Evolutionary conservation across 2,797 vertebrate species (phyloP), one percentile per base, ranked within the genome.

Genomic region (Sorex maritimensis): DNA sequence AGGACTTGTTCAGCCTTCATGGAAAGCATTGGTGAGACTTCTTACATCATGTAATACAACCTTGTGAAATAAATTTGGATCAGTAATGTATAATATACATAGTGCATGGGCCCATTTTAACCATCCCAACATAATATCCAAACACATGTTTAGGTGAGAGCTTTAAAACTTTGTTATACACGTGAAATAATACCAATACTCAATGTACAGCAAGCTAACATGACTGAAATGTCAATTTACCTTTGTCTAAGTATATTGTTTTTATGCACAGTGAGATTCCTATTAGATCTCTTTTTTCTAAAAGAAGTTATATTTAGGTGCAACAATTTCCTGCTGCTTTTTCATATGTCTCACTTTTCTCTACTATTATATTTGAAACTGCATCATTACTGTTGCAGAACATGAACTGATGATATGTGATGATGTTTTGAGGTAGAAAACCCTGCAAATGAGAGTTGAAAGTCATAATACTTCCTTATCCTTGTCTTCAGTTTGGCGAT

Each of bases 251-350:
- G 82, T 85, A 93, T 78, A 55, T 93, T 95, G 41, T 38, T 97
- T 95, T 95, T 90, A 87, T 88, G 15, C n/a, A 78, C 94, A 92
- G 85, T 90, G 68, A 80, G 46, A 91, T 82, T 41, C 4, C 72
- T 90, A 94, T 91, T 74, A 86, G 93, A 79, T 11, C 68, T 71
- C 81, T 91, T 49, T 86, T 92, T 84, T 88, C 92, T 95, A 78
- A 92, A 95, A 93, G 28, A 6, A 86, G 19, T 88, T 94, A 52
- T 11, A 84, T 78, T 89, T 92, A 44, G 10, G 81, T 17, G 87
- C 3, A 92, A 61, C 3, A 80, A 74, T 95, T 94, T 96, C 77
- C 84, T 96, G 91, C 30, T 92, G 38, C 65, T 67, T 96, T 95
- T 96, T 93, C 15, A 38, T 91, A 81, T 81, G 34, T 24, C 52